These are phyloP conservation scores for Anomalospiza imberbis DNA, from an alignment of 2,797 vertebrate species.

Conservation along the genomic window DNA sequence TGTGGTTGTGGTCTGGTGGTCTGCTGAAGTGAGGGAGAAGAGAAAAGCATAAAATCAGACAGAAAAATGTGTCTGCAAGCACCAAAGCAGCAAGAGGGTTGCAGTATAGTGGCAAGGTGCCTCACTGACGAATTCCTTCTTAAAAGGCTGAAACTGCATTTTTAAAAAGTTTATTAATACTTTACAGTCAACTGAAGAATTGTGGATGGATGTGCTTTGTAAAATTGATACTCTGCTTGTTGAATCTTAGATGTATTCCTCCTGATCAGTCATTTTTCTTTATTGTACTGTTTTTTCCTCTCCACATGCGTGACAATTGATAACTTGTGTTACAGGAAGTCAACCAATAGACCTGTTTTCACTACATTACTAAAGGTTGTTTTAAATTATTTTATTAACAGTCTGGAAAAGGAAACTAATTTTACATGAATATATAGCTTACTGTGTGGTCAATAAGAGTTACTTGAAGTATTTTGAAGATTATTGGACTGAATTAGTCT, in stretches of 20 bases:
- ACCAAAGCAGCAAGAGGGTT: background rate
- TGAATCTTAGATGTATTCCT: background rate
- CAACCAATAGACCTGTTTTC: background rate
- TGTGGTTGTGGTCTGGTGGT: slow-evolving; percentile 12
- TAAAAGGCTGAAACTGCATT: background rate
- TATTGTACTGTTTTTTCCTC: background rate
- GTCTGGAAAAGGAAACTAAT: background rate
- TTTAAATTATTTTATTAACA: background rate
- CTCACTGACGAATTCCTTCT: background rate
- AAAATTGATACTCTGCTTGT: background rate
- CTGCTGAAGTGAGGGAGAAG: slow-evolving; percentile 11
- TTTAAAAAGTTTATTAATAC: background rate
- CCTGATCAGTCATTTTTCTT: background rate
- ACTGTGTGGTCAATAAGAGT: background rate
- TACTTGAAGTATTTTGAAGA: background rate
- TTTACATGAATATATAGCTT: background rate
- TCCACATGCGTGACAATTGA: background rate
- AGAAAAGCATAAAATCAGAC: background rate
- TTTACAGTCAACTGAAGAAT: background rate
- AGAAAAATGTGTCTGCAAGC: background rate
- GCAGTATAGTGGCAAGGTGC: background rate
- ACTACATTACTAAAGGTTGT: background rate
- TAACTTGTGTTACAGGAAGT: background rate
- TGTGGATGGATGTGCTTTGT: background rate
- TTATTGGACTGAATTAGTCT: background rate